Base-by-base conservation (phyloP, 2,888 invertebrate genomes). In the Sarcophaga carnaria region DNA sequence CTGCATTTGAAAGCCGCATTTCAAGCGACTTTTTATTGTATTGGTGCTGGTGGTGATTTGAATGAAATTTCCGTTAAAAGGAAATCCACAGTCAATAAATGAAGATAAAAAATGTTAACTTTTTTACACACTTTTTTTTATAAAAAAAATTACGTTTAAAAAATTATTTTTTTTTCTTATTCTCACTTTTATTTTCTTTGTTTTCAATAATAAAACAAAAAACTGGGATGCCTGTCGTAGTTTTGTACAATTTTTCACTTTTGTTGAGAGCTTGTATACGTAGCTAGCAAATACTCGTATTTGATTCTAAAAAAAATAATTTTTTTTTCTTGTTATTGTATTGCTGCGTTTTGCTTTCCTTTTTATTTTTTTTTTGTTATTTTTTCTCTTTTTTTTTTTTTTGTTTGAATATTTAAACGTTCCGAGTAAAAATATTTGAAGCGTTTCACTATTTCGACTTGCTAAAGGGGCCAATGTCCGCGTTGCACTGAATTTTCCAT, bases 401-500 rank as follows among this genome's bases (percentile, higher is more conserved):
- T 60, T 59, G 14, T 67, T 78, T 47, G 12, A 27, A 45, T 70
- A 59, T 76, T 10, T 10, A 54, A 54, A 14, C 17, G 54, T 54
- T 14, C 17, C 5, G 22, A 25, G 25, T 47, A 49, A 74, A 78
- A 22, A 59, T 59, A 10, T 27, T 63, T 64, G 37, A 27, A 63
- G 67, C 81, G 81, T 67, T 84, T 82, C 71, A 63, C 47, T 62
- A 64, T 78, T 25, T 82, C 47, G 69, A 70, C 72, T 79, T 81
- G 79, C 79, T 82, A 76, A 85, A 79, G 88, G 87, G 89, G 89
- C 90, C 88, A 89, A 89, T 89, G 90, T 90, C 92, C 92, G 92
- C 90, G 85, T 87, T 82, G 86, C 84, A 88, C 88, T 88, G 88
- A 84, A 86, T 87, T 75, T 81, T 80, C 69, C 66, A 80, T 83